These are phyloP conservation scores for Lamellibrachia columna DNA, from an alignment of 2,888 invertebrate species.

Conservation along the genomic window DNA sequence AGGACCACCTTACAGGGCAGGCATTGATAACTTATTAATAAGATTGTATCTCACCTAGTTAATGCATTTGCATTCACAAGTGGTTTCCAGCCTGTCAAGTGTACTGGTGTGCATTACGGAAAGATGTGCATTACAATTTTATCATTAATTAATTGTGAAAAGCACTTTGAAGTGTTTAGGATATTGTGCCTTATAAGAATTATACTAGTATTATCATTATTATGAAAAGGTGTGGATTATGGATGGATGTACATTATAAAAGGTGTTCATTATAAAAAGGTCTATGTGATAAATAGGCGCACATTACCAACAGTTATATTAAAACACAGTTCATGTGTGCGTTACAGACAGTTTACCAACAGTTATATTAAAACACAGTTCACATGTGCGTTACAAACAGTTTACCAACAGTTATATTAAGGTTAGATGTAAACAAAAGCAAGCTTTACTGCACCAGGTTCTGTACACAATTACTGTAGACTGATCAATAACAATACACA, in stretches of 20 bases:
- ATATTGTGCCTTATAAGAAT: neutral
- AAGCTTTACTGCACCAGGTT: neutral
- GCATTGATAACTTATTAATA: constrained; percentile 9
- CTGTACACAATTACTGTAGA: neutral
- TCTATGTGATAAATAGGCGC: neutral
- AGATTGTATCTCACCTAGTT: neutral
- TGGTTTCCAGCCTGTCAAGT: neutral
- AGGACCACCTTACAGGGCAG: neutral
- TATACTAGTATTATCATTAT: neutral
- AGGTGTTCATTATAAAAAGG: neutral
- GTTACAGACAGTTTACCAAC: neutral
- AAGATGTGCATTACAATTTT: neutral
- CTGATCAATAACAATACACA: neutral
- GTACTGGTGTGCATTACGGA: neutral
- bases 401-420: neutral
- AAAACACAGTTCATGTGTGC: neutral
- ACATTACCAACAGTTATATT: neutral
- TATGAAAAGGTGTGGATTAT: neutral
- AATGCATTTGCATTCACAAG: neutral
- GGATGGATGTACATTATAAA: neutral
- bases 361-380: neutral
- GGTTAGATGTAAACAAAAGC: neutral
- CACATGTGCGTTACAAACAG: neutral
- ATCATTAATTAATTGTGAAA: neutral
- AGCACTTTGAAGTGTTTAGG: neutral